Percentiles rank a stretch among this genome's conserved stretches.
Conservation (phyloP, 2,888 invertebrate species). For the Drosophila lutescens region DNA sequence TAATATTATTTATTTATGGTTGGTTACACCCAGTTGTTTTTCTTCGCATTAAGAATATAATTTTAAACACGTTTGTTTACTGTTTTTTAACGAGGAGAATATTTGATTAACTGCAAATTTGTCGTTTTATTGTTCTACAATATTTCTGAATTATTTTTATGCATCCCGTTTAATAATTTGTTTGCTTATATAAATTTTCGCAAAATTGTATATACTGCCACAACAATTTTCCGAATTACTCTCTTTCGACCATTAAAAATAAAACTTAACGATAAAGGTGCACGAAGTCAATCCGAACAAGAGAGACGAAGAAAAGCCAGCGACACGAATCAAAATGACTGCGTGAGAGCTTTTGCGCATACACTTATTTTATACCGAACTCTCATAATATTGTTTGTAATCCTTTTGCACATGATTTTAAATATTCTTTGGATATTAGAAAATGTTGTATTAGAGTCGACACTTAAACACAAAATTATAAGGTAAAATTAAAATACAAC, state of each 20-base stretch:
- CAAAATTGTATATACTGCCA: slow-evolving; percentile 54
- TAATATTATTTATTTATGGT: neutral
- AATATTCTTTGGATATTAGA: neutral
- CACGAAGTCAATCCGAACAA: slow-evolving; percentile 12
- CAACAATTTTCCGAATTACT: slow-evolving; percentile 71
- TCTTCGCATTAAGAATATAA: neutral
- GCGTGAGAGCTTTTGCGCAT: slow-evolving; percentile 12
- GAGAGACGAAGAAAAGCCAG: slow-evolving; percentile 6
- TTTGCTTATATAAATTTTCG: slow-evolving; percentile 31
- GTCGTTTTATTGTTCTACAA: neutral
- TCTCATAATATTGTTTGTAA: neutral
- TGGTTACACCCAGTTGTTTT: neutral
- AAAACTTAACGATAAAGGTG: slow-evolving; percentile 55
- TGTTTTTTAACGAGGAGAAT: neutral
- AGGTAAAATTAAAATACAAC: neutral
- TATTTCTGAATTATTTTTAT: neutral
- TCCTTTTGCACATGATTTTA: neutral
- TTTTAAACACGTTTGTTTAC: neutral
- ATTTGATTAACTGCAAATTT: neutral
- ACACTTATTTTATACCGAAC: neutral
- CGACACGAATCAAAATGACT: neutral
- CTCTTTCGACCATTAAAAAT: slow-evolving; percentile 63
- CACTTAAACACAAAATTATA: neutral
- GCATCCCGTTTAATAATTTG: neutral
- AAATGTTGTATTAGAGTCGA: neutral